phyloP scores from a whole-genome alignment of 2,888 invertebrate species.

The Agriotes lineatus region DNA sequence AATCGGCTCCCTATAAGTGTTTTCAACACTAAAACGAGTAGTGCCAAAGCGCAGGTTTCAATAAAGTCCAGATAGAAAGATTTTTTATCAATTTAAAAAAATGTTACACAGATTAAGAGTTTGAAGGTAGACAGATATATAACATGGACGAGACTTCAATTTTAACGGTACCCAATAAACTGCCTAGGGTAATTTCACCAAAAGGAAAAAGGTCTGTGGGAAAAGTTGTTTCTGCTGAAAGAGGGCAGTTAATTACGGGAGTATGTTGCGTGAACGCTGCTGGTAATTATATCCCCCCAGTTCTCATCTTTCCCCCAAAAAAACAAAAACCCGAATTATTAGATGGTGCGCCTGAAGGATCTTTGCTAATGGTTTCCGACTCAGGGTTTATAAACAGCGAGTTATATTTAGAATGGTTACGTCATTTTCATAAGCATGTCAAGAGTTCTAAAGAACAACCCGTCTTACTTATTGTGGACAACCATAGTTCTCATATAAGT shows the following conservation, averaged over 20 bases:
- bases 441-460: constrained; percentile 34
- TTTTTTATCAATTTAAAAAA: too few species aligned
- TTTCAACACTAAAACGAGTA: too few species aligned
- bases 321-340: constrained; percentile 47
- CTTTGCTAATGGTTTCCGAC: constrained; percentile 50
- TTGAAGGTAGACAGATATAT: too few species aligned
- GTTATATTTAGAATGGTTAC: constrained; percentile 51
- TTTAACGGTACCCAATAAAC: neutral
- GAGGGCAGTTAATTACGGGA: neutral
- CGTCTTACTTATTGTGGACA: constrained; percentile 52
- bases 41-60: too few species aligned
- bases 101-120: too few species aligned
- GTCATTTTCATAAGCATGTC: constrained; percentile 35
- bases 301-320: constrained; percentile 52
- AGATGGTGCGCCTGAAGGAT: constrained; percentile 51
- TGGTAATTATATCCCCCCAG: too few species aligned
- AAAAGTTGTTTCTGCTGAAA: neutral
- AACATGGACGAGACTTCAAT: neutral
- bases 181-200: neutral
- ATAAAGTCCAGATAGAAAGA: too few species aligned
- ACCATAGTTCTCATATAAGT: constrained; percentile 44
- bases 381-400: constrained; percentile 54
- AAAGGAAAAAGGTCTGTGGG: neutral
- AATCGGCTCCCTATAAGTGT: too few species aligned
- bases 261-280: neutral